Base-by-base conservation (phyloP, 2,888 invertebrate species). In the Scelioninae gen. 1 region DNA sequence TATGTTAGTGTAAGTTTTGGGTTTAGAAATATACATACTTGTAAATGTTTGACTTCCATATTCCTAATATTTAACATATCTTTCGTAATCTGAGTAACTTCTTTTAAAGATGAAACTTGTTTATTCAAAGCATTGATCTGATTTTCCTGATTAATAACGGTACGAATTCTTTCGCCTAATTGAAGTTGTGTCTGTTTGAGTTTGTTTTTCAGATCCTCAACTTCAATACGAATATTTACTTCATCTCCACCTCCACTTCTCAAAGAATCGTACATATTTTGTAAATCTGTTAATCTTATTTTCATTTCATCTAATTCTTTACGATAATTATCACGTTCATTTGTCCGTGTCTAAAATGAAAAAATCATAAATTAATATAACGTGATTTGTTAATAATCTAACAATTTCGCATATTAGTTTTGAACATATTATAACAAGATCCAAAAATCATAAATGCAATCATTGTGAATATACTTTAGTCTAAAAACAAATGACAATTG, bases 1-100 rank as follows among this genome's bases (percentile, higher is more conserved):
- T n/a, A n/a, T n/a, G n/a, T n/a, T n/a, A n/a, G n/a, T n/a, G n/a
- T n/a, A n/a, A n/a, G n/a, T n/a, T n/a, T n/a, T n/a, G n/a, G n/a
- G n/a, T n/a, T n/a, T n/a, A 2, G 2, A 40, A 56, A 34, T 56
- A 5, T 55, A 13, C n/a, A 31, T 84, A 94, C 94, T 93, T 95
- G 95, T 90, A 96, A 94, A 91, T 96, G 96, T 75, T 95, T 95
- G 15, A 96, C 95, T 93, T 97, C 97, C 71, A 95, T 93, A 88
- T 96, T 96, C 84, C 96, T 94, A 56, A 97, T 96, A 88, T 96
- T 95, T 23, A 97, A 91, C 88, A 97, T 93, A 86, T 96, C 96
- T 90, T 96, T 97, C 1, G 97, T 96, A 78, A 97, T 96, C 9
- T 94, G 92, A n/a, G 96, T 95, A 53, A 97, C 96, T 89, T 97